Evolutionary conservation across 1,140 invertebrate genomes (phyloP).

Genomic region (Armadillidium nasatum): DNA sequence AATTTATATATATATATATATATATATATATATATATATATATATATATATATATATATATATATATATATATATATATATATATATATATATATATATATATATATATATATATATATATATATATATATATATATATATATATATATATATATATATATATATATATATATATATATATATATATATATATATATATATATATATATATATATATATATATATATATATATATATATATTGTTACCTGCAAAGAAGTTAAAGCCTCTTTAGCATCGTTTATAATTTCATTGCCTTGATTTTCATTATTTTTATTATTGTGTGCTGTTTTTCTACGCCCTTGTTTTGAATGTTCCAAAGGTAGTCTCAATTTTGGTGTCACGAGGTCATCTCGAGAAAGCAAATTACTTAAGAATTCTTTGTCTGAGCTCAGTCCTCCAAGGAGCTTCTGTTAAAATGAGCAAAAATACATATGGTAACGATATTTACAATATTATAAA

Average conservation of each 20-base stretch:
- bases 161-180: too few species aligned
- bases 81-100: too few species aligned
- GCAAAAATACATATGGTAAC: too few species aligned
- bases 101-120: too few species aligned
- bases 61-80: constrained; percentile 6
- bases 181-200: too few species aligned
- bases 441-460: not conserved
- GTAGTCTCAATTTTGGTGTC: not conserved
- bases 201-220: too few species aligned
- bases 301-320: not conserved
- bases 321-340: not conserved
- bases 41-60: constrained; percentile 6
- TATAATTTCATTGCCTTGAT: not conserved
- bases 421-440: not conserved
- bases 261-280: not conserved
- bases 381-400: not conserved
- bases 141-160: too few species aligned
- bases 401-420: not conserved
- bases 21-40: not conserved
- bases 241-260: not conserved
- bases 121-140: too few species aligned
- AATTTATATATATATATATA: not conserved
- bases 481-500: too few species aligned
- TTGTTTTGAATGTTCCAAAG: not conserved
- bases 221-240: too few species aligned